Percentiles rank a stretch among this genome's conserved stretches.
phyloP scores from a whole-genome alignment of 1,140 invertebrate species.

The Frieseomelitta varia region DNA sequence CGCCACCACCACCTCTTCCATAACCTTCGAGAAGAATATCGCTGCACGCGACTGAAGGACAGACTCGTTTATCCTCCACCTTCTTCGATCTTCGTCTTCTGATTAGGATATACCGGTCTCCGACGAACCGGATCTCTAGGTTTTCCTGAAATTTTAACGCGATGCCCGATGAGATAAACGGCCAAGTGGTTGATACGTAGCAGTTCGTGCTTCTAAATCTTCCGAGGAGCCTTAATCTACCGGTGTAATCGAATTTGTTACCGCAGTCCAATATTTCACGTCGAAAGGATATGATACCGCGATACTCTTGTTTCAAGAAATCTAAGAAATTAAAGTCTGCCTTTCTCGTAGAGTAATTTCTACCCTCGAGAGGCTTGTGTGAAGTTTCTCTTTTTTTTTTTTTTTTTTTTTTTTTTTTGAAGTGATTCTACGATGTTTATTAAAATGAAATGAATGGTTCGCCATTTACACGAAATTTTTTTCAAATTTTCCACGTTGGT shows the following conservation, averaged over 20 bases:
- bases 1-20: conserved; percentile 2
- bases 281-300: neutral
- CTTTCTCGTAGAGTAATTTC: no score
- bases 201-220: neutral
- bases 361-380: no score
- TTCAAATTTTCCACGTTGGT: no score
- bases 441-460: no score
- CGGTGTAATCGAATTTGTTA: neutral
- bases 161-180: neutral
- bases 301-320: neutral
- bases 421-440: no score
- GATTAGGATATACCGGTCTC: conserved; percentile 1
- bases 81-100: neutral
- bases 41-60: neutral
- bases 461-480: no score
- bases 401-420: no score
- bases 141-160: neutral
- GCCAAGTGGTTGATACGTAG: neutral
- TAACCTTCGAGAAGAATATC: conserved; percentile 44
- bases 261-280: neutral
- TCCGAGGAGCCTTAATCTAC: neutral
- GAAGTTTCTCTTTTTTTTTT: no score
- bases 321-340: neutral
- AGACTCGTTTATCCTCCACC: neutral
- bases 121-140: neutral